Base-by-base conservation (phyloP, 2,888 invertebrate genomes). In the Aelia acuminata region DNA sequence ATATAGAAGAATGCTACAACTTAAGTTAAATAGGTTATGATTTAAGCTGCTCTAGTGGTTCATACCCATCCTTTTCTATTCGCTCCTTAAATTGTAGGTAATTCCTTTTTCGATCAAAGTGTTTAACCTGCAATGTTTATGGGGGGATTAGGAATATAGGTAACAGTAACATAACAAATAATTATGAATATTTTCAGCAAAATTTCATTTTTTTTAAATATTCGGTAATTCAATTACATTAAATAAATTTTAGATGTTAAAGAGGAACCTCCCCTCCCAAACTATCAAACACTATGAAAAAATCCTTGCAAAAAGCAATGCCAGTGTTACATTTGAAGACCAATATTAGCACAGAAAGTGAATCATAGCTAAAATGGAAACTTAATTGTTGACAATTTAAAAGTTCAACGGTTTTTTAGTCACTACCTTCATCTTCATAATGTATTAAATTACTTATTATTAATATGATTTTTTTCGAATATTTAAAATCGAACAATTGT, bases 21-120 rank as follows among this genome's bases (percentile, higher is more conserved):
- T 31, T 49, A 84, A 5, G 26, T 31, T 48, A 35, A 39, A 43
- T 18, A 11, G 15, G 50, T 85, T 53, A 75, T 22, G 85, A 89
- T 85, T 90, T 90, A 50, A 90, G 88, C 85, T 90, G 93, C 92
- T 94, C 94, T 90, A 96, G 93, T 84, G 97, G 97, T 92, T 97
- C 97, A 93, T 95, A 97, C 93, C 97, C 98, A 91, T 96, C 95
- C 91, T 95, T 95, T 89, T 97, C 96, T 92, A 98, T 95, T 94
- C 95, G 96, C 91, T 96, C 95, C 93, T 98, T 97, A 93, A 96
- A 98, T 91, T 96, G 94, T 91, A 97, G 94, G 93, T 97, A 98
- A 91, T 96, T 96, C 91, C 97, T 93, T 93, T 97, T 97, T 91
- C 97, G 95, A 93, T 98, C 98, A 92, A 98, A 98, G 93, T 98